A percentile compares a stretch with the other conserved stretches of the same genome.
These are phyloP conservation scores for Cerastis rubricosa DNA, from an alignment of 2,888 invertebrate species.

Conservation along the genomic window DNA sequence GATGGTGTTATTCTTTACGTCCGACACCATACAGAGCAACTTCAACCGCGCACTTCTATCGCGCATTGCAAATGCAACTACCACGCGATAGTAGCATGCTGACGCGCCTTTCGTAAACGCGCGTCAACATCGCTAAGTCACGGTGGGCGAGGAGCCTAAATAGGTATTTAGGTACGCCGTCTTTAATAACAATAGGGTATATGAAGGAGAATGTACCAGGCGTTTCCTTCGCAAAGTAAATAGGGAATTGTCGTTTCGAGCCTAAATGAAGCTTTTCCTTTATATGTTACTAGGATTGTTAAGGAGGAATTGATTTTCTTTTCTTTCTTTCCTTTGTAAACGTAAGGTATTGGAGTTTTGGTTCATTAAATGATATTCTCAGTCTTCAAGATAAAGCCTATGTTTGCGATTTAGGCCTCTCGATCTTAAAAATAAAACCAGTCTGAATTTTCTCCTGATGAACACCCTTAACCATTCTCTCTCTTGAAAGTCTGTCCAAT, in stretches of 20 bases:
- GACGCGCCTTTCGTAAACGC: neutral
- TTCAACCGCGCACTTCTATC: too few relatives aligned
- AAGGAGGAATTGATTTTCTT: slow-evolving; percentile 17
- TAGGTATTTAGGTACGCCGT: slow-evolving; percentile 28
- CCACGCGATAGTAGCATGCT: neutral
- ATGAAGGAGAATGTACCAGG: slow-evolving; percentile 22
- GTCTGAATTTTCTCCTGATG: too few relatives aligned
- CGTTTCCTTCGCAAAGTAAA: slow-evolving; percentile 37
- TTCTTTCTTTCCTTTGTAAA: neutral
- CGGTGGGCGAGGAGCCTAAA: slow-evolving; percentile 10
- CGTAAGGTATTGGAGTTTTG: neutral
- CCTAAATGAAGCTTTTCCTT: slow-evolving; percentile 32
- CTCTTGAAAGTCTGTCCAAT: too few relatives aligned
- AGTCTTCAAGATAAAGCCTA: neutral
- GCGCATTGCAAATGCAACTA: too few relatives aligned
- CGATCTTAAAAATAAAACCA: neutral
- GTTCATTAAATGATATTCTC: neutral
- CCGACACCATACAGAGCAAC: too few relatives aligned
- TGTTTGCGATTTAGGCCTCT: neutral
- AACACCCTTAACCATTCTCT: too few relatives aligned
- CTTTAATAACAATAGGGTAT: slow-evolving; percentile 35
- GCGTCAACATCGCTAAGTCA: neutral
- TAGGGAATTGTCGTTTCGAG: slow-evolving; percentile 14
- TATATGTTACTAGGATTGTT: slow-evolving; percentile 5
- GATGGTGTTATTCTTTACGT: too few relatives aligned